Evolutionary conservation across 30 jellyfish, hydroid and myxozoan genomes (phyloP), one percentile per base, ranked within the genome.

Genomic region (Morbakka virulenta): DNA sequence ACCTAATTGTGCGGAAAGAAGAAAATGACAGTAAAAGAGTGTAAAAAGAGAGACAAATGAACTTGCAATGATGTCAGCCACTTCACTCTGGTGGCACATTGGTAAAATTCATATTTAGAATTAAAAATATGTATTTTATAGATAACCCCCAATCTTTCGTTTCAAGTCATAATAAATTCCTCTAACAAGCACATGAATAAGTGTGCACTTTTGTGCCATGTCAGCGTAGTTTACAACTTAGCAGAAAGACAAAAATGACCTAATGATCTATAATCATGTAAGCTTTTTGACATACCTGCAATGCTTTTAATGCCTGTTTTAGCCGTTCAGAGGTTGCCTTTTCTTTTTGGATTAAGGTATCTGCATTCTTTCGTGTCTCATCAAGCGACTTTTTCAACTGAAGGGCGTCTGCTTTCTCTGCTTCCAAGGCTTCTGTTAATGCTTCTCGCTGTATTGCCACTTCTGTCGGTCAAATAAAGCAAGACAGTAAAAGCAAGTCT

Each of bases 261-360:
- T n/a, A n/a, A n/a, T n/a, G n/a, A n/a, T n/a, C n/a, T n/a, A n/a
- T n/a, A n/a, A n/a, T n/a, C n/a, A n/a, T n/a, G n/a, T n/a, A n/a
- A n/a, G n/a, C n/a, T n/a, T n/a, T n/a, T n/a, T n/a, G n/a, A 0
- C 75, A 4, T 21, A 82, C 94, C 94, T 82, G 94, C 20, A 82
- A 32, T 34, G 35, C 47, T 0, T 62, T 72, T 36, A 82, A 53
- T 13, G 86, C 81, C 4, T 82, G 86, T 48, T 63, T 41, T 26
- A 82, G 86, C 28, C 72, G 86, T 33, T 48, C 49, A 64, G 67
- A 4, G 9, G 80, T 70, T 41, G 94, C 85, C 21, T 83, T 31
- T 48, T 69, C 94, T 72, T 83, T 28, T 32, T 69, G 86, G 34
- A 82, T 63, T 41, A 41, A 41, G 29, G 71, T 81, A 82, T 82